phyloP scores from a whole-genome alignment of 2,888 invertebrate species.

The Drosophila prostipennis region DNA sequence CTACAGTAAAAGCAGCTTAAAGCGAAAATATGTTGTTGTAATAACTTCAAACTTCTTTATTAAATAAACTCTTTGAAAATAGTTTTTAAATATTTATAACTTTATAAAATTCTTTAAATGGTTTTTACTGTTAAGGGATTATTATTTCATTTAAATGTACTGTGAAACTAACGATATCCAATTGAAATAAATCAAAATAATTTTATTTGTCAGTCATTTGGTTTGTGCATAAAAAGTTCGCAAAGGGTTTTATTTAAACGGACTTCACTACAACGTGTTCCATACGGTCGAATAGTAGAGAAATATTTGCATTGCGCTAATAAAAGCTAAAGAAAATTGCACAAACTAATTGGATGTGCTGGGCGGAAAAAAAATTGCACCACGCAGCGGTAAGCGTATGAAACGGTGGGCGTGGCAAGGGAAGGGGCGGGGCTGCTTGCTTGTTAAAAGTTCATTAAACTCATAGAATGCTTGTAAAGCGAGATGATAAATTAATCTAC shows the following conservation, averaged over 20 bases:
- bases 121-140: too few relatives aligned
- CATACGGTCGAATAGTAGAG: slow-evolving; percentile 53
- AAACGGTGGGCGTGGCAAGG: slow-evolving; percentile 12
- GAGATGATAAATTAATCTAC: slow-evolving; percentile 82
- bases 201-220: not conserved
- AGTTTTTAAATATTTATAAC: too few relatives aligned
- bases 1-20: not conserved
- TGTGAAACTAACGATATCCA: not conserved
- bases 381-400: slow-evolving; percentile 18
- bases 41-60: too few relatives aligned
- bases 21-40: too few relatives aligned
- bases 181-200: slow-evolving; percentile 10
- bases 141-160: not conserved
- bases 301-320: slow-evolving; percentile 73
- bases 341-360: slow-evolving; percentile 73
- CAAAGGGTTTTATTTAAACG: slow-evolving; percentile 26
- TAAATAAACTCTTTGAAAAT: too few relatives aligned
- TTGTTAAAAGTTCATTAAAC: slow-evolving; percentile 81
- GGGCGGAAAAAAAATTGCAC: slow-evolving; percentile 30
- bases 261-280: slow-evolving; percentile 29
- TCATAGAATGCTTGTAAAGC: slow-evolving; percentile 77
- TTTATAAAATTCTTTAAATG: too few relatives aligned
- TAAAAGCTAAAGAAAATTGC: slow-evolving; percentile 59
- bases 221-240: slow-evolving; percentile 6
- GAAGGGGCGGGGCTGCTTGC: slow-evolving; percentile 55